Base-by-base conservation (phyloP, 2,888 invertebrate species). In the Phengaris arion region DNA sequence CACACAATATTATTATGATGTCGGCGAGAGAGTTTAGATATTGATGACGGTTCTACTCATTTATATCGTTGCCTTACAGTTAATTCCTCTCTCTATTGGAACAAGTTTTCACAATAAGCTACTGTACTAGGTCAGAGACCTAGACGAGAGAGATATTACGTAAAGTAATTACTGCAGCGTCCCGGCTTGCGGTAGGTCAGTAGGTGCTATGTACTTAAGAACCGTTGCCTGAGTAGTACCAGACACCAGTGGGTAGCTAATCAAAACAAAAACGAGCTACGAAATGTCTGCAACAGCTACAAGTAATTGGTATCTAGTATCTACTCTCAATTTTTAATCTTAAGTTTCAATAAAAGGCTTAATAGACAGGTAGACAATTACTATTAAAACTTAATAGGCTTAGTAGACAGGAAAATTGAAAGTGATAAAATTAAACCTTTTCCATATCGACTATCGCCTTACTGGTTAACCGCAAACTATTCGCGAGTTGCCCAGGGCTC, bases 351-450 rank as follows among this genome's bases (percentile, higher is more conserved):
- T 22, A 59, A 22, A n/a, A 57, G n/a, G 7, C 9, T 59, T 22
- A 22, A 9, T 8, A 0, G 15, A 9, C 15, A 57, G 59, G 59
- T 15, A 59, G n/a, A n/a, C n/a, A n/a, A n/a, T n/a, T n/a, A n/a
- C n/a, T n/a, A n/a, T n/a, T n/a, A n/a, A n/a, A n/a, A n/a, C n/a
- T n/a, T n/a, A n/a, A n/a, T n/a, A n/a, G n/a, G n/a, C n/a, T n/a
- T n/a, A n/a, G n/a, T n/a, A n/a, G n/a, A 59, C 59, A 59, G 22
- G 22, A 59, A 59, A 59, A 59, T 22, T 9, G 59, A 59, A 59
- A 59, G 22, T 59, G 15, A 9, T 57, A 57, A 57, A n/a, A n/a
- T 15, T 8, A 57, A 7, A 15, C 15, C 46, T 46, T 6, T 46
- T 6, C 4, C 46, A 4, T 48, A 48, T 48, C 48, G 48, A 48